Base-by-base conservation (phyloP, 2,113 vertebrate species). In the Apus apus region DNA sequence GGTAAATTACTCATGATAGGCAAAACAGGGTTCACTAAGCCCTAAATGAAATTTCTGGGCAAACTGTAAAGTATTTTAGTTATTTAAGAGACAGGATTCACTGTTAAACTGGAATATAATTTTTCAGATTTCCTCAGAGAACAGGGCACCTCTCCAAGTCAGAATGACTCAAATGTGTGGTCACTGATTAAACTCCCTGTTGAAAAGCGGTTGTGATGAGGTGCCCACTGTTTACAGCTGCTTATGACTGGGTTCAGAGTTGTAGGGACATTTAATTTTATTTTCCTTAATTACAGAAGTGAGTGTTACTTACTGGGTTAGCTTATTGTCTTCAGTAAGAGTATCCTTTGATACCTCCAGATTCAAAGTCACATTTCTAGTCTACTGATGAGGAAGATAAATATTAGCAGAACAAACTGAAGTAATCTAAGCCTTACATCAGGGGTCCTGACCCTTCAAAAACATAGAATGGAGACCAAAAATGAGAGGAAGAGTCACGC, bases 1-100 rank as follows among this genome's bases (percentile, higher is more conserved):
- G 54, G 50, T 71, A 91, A 87, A 95, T 96, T 78, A 82, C 56
- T 94, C 78, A 65, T 87, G 57, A 91, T 87, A 90, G 71, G 58
- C 57, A 85, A 93, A 96, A 87, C 36, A 79, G 66, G 90, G 74
- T 95, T 96, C 90, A 83, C 87, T 94, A 85, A 90, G 89, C 90
- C 36, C 89, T 67, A 82, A 91, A 94, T 96, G 21, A 91, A 94
- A 93, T 94, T 91, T 91, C 71, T 90, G 50, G 62, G 32, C 26
- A 13, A 90, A 65, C 18, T 40, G 54, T 85, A 54, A 94, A 87
- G 18, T 72, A 66, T 82, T 87, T 85, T 67, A 81, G 32, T 79
- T 87, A 65, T 82, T 93, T 79, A 72, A 85, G 50, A 93, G 40
- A 45, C 10, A 61, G 21, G 40, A 76, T 64, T 93, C 50, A 36